Evolutionary conservation across 2,797 vertebrate species (phyloP).

Genomic region (Darevskia mixta): DNA sequence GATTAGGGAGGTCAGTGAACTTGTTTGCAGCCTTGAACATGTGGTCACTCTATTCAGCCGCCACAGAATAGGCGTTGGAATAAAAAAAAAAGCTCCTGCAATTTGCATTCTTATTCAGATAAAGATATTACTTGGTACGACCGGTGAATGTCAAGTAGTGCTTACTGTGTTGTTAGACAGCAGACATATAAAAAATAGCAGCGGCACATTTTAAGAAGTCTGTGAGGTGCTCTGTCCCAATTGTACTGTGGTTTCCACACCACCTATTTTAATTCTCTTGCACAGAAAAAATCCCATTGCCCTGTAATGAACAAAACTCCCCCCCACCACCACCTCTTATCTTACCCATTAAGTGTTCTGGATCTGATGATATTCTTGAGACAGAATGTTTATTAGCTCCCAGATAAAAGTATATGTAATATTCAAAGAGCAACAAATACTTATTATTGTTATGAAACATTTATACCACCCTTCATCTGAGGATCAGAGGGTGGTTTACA

Average conservation of each 20-base stretch:
- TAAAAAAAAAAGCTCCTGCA: constrained; percentile 63
- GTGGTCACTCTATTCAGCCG: constrained; percentile 76
- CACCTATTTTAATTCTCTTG: neutral
- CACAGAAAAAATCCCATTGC: neutral
- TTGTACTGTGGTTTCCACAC: neutral
- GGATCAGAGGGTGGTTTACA: no score
- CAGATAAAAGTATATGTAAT: neutral
- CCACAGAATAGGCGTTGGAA: constrained; percentile 73
- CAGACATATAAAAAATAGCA: constrained; percentile 35
- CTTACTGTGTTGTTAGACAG: constrained; percentile 55
- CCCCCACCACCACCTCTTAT: no score
- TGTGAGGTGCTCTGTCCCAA: constrained; percentile 9
- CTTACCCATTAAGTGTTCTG: neutral
- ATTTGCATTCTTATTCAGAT: constrained; percentile 84
- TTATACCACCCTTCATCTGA: no score
- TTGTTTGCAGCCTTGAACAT: constrained; percentile 77
- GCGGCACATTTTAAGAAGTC: neutral
- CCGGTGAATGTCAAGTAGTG: constrained; percentile 77
- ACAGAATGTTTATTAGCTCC: neutral
- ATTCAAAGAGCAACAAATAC: no score
- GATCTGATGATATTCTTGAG: neutral
- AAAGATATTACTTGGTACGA: constrained; percentile 77
- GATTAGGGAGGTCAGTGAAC: constrained; percentile 83
- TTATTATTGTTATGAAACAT: no score
- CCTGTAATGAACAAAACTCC: no score